Evolutionary conservation across 1,140 invertebrate species (phyloP).

Genomic region (Paralvinella palmiformis): DNA sequence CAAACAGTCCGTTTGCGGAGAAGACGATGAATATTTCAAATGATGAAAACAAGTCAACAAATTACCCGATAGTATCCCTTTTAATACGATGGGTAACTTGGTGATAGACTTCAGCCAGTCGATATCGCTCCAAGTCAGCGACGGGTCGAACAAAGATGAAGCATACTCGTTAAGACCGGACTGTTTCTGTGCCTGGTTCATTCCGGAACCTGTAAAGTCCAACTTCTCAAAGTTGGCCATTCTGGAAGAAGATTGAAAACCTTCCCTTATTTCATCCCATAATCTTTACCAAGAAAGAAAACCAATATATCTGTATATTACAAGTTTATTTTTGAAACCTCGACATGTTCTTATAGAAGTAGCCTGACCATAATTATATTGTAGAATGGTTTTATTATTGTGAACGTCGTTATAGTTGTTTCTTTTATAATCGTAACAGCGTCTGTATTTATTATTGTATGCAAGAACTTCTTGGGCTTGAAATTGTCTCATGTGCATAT

Average conservation of each 20-base stretch:
- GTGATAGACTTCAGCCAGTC: constrained; percentile 70
- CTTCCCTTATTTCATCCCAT: background rate
- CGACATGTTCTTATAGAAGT: too few species aligned
- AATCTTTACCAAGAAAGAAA: too few species aligned
- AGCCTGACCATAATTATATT: too few species aligned
- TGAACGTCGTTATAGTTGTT: too few species aligned
- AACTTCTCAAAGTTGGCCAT: constrained; percentile 47
- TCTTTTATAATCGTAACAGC: too few species aligned
- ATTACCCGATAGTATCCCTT: constrained; percentile 81
- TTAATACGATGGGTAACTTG: constrained; percentile 75
- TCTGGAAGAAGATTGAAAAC: constrained; percentile 25
- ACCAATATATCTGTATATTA: too few species aligned
- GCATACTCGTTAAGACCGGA: constrained; percentile 70
- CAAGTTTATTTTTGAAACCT: too few species aligned
- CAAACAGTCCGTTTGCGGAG: constrained; percentile 12
- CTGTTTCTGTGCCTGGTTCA: constrained; percentile 39
- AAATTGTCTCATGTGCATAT: too few species aligned
- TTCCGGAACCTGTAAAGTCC: constrained; percentile 9
- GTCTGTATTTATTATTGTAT: too few species aligned
- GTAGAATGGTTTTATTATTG: too few species aligned
- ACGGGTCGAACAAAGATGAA: constrained; percentile 18
- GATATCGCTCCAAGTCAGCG: constrained; percentile 60
- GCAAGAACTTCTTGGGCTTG: too few species aligned
- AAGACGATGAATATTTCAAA: background rate
- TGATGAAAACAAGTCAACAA: constrained; percentile 5